phyloP scores from a whole-genome alignment of 2,797 vertebrate genomes.

The Bufotes viridis region DNA sequence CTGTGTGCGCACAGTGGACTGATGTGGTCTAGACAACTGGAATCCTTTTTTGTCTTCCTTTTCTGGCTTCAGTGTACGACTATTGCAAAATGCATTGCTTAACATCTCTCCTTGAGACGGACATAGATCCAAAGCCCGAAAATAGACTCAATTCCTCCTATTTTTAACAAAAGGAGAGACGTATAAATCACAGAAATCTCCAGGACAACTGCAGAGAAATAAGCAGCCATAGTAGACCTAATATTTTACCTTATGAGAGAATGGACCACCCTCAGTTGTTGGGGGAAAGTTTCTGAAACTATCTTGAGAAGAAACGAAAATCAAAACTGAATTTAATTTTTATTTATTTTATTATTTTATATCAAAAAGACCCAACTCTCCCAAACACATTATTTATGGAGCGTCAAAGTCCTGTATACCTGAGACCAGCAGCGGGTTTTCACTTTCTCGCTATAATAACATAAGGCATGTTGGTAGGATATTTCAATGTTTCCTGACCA shows the following conservation, averaged over 20 bases:
- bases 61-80: slow-evolving; percentile 39
- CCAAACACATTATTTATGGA: not conserved
- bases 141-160: slow-evolving; percentile 34
- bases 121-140: slow-evolving; percentile 49
- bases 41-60: slow-evolving; percentile 25
- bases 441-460: too few species aligned
- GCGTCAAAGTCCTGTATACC: not conserved
- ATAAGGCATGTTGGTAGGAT: too few species aligned
- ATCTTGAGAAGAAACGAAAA: slow-evolving; percentile 2
- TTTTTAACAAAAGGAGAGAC: slow-evolving; percentile 43
- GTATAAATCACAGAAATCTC: slow-evolving; percentile 40
- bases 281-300: slow-evolving; percentile 2
- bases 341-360: not conserved
- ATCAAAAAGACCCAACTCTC: not conserved
- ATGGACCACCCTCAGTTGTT: slow-evolving; percentile 39
- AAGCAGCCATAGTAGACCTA: not conserved
- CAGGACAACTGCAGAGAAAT: slow-evolving; percentile 11
- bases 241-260: not conserved
- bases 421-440: not conserved
- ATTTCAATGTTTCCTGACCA: too few species aligned
- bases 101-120: slow-evolving; percentile 34
- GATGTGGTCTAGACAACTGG: slow-evolving; percentile 49
- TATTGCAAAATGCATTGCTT: slow-evolving; percentile 55
- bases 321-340: not conserved
- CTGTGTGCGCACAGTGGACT: slow-evolving; percentile 12